Evolutionary conservation across 1,140 invertebrate genomes (phyloP).

Genomic region (Brevipalpus yothersi): DNA sequence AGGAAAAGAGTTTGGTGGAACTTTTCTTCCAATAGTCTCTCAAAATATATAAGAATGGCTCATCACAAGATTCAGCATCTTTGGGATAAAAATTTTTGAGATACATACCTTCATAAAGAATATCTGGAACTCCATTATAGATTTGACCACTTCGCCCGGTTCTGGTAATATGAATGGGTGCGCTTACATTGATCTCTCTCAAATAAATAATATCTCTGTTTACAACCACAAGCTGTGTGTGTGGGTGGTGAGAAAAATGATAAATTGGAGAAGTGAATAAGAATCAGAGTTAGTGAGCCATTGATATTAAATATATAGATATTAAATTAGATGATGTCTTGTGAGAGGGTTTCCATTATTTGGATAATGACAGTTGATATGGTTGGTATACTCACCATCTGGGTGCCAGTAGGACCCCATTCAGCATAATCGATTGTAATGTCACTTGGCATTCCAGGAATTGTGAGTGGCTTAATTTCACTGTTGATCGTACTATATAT

Average conservation of each 20-base stretch:
- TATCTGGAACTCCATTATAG: slow-evolving; percentile 23
- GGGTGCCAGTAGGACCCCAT: slow-evolving; percentile 18
- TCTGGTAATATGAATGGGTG: slow-evolving; percentile 6
- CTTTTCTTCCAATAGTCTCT: no score
- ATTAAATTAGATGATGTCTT: no score
- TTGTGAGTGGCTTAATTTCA: not conserved
- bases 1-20: no score
- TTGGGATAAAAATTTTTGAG: no score
- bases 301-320: no score
- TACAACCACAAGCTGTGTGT: not conserved
- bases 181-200: not conserved
- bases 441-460: not conserved
- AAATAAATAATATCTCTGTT: not conserved
- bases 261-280: no score
- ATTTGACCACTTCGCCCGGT: slow-evolving; percentile 14
- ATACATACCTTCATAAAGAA: slow-evolving; percentile 17
- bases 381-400: slow-evolving; percentile 15
- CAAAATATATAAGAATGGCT: not conserved
- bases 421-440: slow-evolving; percentile 14
- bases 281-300: no score
- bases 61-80: not conserved
- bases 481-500: slow-evolving; percentile 1
- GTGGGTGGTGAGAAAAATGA: not conserved
- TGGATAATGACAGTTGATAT: not conserved
- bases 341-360: not conserved